A percentile compares a stretch with the other conserved stretches of the same genome.
These are phyloP conservation scores for Microctonus brassicae DNA, from an alignment of 2,888 invertebrate species.

Conservation along the genomic window DNA sequence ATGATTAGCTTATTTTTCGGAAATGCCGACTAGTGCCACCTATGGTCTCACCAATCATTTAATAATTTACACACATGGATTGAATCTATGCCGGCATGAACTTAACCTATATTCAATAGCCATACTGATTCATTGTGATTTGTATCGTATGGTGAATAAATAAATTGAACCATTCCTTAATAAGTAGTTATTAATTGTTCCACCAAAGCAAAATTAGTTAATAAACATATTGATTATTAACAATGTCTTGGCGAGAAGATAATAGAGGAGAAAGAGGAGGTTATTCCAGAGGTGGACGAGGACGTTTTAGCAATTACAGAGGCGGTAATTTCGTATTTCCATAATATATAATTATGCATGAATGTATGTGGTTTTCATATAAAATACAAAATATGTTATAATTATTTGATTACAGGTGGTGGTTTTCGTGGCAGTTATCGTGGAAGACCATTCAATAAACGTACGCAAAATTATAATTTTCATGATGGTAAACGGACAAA, in stretches of 20 bases:
- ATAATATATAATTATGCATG: too few relatives aligned
- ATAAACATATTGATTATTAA: not conserved
- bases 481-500: slow-evolving; percentile 51
- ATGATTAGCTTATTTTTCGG: too few relatives aligned
- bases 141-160: not conserved
- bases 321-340: not conserved
- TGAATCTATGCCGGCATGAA: not conserved
- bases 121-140: not conserved
- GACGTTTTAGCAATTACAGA: not conserved
- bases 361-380: too few relatives aligned
- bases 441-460: slow-evolving; percentile 40
- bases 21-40: too few relatives aligned
- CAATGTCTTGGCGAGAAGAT: slow-evolving; percentile 39
- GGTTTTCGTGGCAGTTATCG: slow-evolving; percentile 39
- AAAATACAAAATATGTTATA: not conserved
- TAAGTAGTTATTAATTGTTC: too few relatives aligned
- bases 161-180: too few relatives aligned
- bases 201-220: too few relatives aligned
- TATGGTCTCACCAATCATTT: too few relatives aligned
- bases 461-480: slow-evolving; percentile 33
- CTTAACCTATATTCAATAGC: not conserved
- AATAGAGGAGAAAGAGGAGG: slow-evolving; percentile 30
- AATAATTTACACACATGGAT: not conserved
- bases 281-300: slow-evolving; percentile 33
- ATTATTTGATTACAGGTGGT: slow-evolving; percentile 34